These are phyloP conservation scores for Brachionichthys hirsutus DNA, from an alignment of 2,113 vertebrate genomes.

Conservation along the genomic window DNA sequence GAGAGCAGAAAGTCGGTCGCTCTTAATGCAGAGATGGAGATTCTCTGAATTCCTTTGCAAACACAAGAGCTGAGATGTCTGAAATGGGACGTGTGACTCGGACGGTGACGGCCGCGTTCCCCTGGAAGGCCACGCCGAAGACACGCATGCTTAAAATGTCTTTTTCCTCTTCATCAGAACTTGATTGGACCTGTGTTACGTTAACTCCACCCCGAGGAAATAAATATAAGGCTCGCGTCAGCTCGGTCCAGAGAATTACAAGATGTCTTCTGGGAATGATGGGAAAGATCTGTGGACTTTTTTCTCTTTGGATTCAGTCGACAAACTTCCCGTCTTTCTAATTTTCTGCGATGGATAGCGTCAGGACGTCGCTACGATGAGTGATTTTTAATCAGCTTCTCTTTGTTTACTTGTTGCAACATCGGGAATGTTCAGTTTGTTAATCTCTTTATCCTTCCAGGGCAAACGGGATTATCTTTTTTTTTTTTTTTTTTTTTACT, in stretches of 20 bases:
- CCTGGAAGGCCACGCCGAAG: conserved; percentile 33
- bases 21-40: conserved; percentile 14
- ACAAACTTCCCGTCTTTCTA: neutral
- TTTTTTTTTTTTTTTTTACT: neutral
- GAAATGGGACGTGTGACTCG: conserved; percentile 41
- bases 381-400: conserved; percentile 1
- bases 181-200: conserved; percentile 66
- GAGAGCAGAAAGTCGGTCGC: conserved; percentile 4
- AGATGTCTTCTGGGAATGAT: conserved; percentile 33
- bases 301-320: conserved; percentile 2
- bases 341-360: conserved; percentile 31
- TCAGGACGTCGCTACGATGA: neutral
- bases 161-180: conserved; percentile 39
- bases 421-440: neutral
- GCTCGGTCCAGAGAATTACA: conserved; percentile 10
- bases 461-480: neutral
- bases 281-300: conserved; percentile 8
- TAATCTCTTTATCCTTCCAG: neutral
- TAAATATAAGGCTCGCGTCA: conserved; percentile 54
- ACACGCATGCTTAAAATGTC: conserved; percentile 19
- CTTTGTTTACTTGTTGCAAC: neutral
- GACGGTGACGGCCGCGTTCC: conserved; percentile 44
- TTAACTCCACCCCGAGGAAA: conserved; percentile 68
- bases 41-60: neutral
- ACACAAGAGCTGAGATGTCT: neutral